A percentile compares a stretch with the other conserved stretches of the same genome.
Conservation (phyloP, 2,888 invertebrate species). For the Drosophila paramelanica region DNA sequence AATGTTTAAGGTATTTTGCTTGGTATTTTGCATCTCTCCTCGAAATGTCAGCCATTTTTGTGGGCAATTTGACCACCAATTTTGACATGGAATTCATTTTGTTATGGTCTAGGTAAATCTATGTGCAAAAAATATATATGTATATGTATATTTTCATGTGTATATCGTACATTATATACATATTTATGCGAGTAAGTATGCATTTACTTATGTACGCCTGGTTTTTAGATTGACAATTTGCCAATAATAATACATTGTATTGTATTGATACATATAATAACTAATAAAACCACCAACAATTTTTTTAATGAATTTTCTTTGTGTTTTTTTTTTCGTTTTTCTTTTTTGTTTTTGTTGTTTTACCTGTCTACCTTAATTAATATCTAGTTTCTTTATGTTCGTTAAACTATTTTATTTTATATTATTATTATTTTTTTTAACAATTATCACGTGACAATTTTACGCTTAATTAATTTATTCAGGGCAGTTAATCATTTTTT, state of each 20-base stretch:
- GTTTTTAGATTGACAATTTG: slow-evolving; percentile 67
- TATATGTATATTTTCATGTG: slow-evolving; percentile 33
- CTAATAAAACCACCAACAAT: slow-evolving; percentile 74
- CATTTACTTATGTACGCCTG: slow-evolving; percentile 52
- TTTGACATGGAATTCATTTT: slow-evolving; percentile 25
- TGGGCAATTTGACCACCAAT: slow-evolving; percentile 30
- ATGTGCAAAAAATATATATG: slow-evolving; percentile 77
- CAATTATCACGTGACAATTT: slow-evolving; percentile 81
- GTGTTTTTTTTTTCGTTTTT: slow-evolving; percentile 5
- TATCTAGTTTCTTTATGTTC: slow-evolving; percentile 64
- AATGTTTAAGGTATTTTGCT: slow-evolving; percentile 32
- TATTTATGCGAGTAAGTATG: slow-evolving; percentile 50
- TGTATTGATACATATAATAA: slow-evolving; percentile 44
- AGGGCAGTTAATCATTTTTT: slow-evolving; percentile 62
- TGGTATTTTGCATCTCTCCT: slow-evolving; percentile 17
- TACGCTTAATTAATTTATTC: slow-evolving; percentile 72
- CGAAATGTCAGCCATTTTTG: slow-evolving; percentile 25
- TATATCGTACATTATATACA: slow-evolving; percentile 75
- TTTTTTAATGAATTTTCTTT: slow-evolving; percentile 22
- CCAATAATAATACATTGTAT: slow-evolving; percentile 60
- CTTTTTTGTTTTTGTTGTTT: slow-evolving; percentile 29
- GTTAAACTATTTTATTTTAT: slow-evolving; percentile 41
- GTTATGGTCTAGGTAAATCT: slow-evolving; percentile 67
- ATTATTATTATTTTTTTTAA: slow-evolving; percentile 43
- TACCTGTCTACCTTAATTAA: slow-evolving; percentile 75